These are phyloP conservation scores for Brachionus rubens DNA, from an alignment of 1,140 invertebrate genomes.

Conservation along the genomic window DNA sequence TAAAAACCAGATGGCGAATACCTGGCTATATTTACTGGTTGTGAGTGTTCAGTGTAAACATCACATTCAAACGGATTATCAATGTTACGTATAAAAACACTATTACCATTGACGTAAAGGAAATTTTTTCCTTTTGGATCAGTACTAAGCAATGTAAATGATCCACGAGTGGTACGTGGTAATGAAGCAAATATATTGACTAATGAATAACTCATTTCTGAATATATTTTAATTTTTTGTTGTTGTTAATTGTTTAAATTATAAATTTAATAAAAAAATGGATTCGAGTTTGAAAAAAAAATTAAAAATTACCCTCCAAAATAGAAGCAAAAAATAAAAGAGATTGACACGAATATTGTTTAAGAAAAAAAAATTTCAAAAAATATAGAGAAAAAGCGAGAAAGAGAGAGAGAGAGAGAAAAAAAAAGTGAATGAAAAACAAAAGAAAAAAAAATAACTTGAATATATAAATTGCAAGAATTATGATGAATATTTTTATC, in stretches of 20 bases:
- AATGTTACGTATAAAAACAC: constrained; percentile 93
- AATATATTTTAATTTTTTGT: not conserved
- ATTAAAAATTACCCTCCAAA: too few relatives aligned
- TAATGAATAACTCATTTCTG: constrained; percentile 34
- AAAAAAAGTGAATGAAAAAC: too few relatives aligned
- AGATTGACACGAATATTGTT: too few relatives aligned
- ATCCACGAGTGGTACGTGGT: constrained; percentile 84
- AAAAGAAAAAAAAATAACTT: not conserved
- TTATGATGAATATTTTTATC: not conserved
- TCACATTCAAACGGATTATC: constrained; percentile 87
- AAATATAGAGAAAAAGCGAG: not conserved
- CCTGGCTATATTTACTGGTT: constrained; percentile 88
- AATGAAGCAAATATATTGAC: constrained; percentile 73
- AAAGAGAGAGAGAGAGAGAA: not conserved
- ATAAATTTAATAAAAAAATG: too few relatives aligned
- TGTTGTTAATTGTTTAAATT: not conserved
- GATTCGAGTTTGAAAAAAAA: too few relatives aligned
- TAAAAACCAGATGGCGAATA: constrained; percentile 98
- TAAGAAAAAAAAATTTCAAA: not conserved
- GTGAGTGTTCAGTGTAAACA: constrained; percentile 94
- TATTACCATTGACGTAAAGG: constrained; percentile 93
- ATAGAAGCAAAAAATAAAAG: too few relatives aligned
- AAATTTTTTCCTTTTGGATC: constrained; percentile 97
- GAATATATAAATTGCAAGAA: not conserved
- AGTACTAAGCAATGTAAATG: constrained; percentile 83